phyloP scores from a whole-genome alignment of 1,140 invertebrate genomes.

The Pogonognathellus flavescens region DNA sequence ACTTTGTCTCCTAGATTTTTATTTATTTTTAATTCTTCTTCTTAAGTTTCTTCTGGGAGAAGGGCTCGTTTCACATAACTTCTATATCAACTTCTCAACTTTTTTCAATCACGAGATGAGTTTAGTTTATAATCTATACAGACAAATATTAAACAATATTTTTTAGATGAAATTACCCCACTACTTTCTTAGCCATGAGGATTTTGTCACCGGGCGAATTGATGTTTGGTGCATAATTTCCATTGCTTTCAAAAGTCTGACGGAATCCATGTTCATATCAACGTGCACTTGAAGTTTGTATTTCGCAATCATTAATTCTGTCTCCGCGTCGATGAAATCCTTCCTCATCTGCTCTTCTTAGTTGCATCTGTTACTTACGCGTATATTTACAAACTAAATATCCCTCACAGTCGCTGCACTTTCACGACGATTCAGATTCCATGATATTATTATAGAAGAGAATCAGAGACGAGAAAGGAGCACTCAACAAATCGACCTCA shows the following conservation, averaged over 20 bases:
- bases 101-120: background rate
- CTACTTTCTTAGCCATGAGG: conserved; percentile 58
- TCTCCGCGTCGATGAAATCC: conserved; percentile 39
- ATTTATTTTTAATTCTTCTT: conserved; percentile 53
- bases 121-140: too few relatives aligned
- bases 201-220: conserved; percentile 52
- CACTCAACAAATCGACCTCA: too few relatives aligned
- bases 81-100: too few relatives aligned
- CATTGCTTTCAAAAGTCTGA: conserved; percentile 34
- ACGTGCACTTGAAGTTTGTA: conserved; percentile 59
- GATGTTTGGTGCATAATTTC: background rate
- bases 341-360: conserved; percentile 55
- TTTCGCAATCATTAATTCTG: conserved; percentile 49
- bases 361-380: conserved; percentile 38
- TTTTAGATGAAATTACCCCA: conserved; percentile 1
- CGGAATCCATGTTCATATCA: conserved; percentile 55
- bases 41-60: conserved; percentile 51
- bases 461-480: too few relatives aligned
- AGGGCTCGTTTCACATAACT: conserved; percentile 36
- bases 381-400: conserved; percentile 58
- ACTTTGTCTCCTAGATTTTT: conserved; percentile 50
- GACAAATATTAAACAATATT: conserved; percentile 2
- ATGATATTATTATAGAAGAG: too few relatives aligned
- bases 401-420: too few relatives aligned
- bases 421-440: too few relatives aligned